Base-by-base conservation (phyloP, 2,113 vertebrate genomes). In the Cromileptes altivelis region DNA sequence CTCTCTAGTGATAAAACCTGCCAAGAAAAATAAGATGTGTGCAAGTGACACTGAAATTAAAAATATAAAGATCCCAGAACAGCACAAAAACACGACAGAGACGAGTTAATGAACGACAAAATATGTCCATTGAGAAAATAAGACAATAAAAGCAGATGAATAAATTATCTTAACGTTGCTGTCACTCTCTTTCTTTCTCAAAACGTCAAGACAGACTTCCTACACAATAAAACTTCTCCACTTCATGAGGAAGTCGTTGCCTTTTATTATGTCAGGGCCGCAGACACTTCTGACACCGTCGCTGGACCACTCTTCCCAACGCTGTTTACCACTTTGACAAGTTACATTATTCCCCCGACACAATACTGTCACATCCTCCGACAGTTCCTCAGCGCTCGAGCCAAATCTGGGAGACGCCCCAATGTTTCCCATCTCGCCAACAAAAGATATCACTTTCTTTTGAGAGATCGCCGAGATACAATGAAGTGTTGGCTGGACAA, bases 211-310 rank as follows among this genome's bases (percentile, higher is more conserved):
- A 17, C 52, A 71, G 15, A 71, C 30, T 58, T 13, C 2, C 23
- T 5, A 5, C 33, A 12, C 13, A 9, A 12, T 47, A 19, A 78
- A 82, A 70, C 27, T 27, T 47, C 0, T 92, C 85, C 94, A 94
- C 4, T 78, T 73, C 65, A 30, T 90, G 94, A 96, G 93, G 94
- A 96, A 96, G 90, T 93, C 93, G 92, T 96, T 90, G 84, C 33
- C 42, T 86, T 82, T 88, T 63, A 84, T 84, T 75, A 62, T 95
- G 94, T 96, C 93, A 92, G 78, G 82, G 84, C 85, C 71, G 70
- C 70, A 78, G 89, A 94, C 78, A 50, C 70, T 21, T 94, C 74
- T 90, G 93, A 94, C 95, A 92, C 94, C 78, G 84, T 87, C 94
- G 91, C 53, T 27, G 80, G 57, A 92, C 93, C 93, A 55, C 77